Conservation (phyloP, 2,797 vertebrate genomes). For the Kryptopterus vitreolus region DNA sequence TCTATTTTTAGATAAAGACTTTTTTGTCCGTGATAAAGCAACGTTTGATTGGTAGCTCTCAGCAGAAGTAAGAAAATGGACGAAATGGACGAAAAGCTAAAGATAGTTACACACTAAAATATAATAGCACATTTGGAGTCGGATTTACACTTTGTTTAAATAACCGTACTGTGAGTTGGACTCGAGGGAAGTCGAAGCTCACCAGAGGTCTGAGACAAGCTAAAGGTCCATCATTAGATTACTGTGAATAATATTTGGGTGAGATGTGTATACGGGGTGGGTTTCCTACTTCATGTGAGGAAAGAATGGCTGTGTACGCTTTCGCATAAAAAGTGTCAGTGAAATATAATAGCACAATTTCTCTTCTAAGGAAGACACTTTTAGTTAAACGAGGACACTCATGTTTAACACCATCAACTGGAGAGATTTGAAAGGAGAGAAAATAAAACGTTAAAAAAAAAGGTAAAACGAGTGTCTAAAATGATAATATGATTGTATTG, state of each 20-base stretch:
- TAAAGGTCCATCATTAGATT: constrained; percentile 4
- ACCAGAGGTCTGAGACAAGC: background rate
- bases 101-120: no score
- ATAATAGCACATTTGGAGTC: no score
- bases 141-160: no score
- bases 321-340: background rate
- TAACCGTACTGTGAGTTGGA: no score
- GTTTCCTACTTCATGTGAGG: background rate
- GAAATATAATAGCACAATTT: constrained; percentile 1
- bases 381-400: background rate
- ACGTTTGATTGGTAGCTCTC: no score
- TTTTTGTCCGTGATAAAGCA: no score
- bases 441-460: background rate
- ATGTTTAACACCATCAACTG: background rate
- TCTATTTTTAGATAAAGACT: no score
- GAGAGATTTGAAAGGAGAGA: background rate
- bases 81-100: no score
- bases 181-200: background rate
- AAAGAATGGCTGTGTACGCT: background rate
- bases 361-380: background rate
- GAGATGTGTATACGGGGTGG: background rate
- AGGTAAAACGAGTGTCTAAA: background rate
- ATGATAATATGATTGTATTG: background rate
- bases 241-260: constrained; percentile 1
- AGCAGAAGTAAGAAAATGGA: no score